Base-by-base conservation (phyloP, 92 coral and sea anemone species). In the Actinernus sp. region DNA sequence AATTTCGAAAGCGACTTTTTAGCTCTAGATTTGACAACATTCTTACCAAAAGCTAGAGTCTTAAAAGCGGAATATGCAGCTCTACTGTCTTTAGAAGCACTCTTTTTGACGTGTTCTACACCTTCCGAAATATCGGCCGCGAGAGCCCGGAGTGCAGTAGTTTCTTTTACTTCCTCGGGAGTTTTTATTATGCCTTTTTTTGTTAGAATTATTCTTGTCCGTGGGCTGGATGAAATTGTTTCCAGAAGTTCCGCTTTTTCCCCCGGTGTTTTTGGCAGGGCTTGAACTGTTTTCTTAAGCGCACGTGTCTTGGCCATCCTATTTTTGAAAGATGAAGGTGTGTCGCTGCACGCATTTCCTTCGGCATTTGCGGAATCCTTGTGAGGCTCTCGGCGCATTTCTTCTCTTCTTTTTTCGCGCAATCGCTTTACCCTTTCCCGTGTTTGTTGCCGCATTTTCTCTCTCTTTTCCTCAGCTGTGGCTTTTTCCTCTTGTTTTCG, bases 101-200 rank as follows among this genome's bases (percentile, higher is more conserved):
- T 36, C 23, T 46, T 41, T 56, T 76, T 83, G 6, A 83, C 74
- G 4, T 73, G 56, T 10, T 65, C 49, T 21, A 74, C 12, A 7
- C 82, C 82, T 40, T 82, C 84, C 3, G 84, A 66, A 39, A 84
- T 84, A 36, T 76, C 72, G 39, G 67, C 58, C 41, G 90, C 81
- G 7, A 76, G 74, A 22, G 84, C 90, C 43, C 48, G 31, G 5
- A 76, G 78, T 2, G 67, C 78, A 13, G 38, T 49, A 16, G 33
- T 61, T 47, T 74, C 84, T 40, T 69, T 69, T 49, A 26, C 59
- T 34, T 83, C 83, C 39, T 46, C 65, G 1, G 71, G 71, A 2
- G 57, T 63, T 63, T 63, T 63, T 8, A 63, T 34, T 39, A 48
- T 11, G 4, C 71, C 55, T 26, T 30, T 59, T 59, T 58, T 56